A percentile compares a stretch with the other conserved stretches of the same genome.
Evolutionary conservation across 1,140 invertebrate species (phyloP).

Genomic region (Drosophila willistoni): DNA sequence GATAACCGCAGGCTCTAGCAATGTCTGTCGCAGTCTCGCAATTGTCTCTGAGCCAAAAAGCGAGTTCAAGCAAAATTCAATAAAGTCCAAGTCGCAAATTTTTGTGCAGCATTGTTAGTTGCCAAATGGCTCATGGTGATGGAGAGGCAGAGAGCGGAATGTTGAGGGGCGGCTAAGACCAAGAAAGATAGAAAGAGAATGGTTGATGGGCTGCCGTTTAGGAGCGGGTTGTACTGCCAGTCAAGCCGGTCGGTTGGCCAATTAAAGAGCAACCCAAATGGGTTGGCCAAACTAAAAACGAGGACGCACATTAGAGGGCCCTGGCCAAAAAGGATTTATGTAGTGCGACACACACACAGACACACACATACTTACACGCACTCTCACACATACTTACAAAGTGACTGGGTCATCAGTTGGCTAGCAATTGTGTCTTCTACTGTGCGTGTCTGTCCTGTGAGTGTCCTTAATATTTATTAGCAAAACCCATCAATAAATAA

Average conservation of each 20-base stretch:
- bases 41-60: slow-evolving; percentile 20
- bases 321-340: slow-evolving; percentile 25
- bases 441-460: slow-evolving; percentile 19
- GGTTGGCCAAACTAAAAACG: slow-evolving; percentile 15
- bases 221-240: not conserved
- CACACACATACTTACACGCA: not conserved
- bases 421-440: slow-evolving; percentile 20
- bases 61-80: slow-evolving; percentile 14
- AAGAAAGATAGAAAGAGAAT: not conserved
- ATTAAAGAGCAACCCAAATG: slow-evolving; percentile 17
- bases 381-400: not conserved
- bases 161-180: not conserved
- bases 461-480: slow-evolving; percentile 23
- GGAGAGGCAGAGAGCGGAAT: not conserved
- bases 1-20: slow-evolving; percentile 16
- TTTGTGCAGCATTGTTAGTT: slow-evolving; percentile 21
- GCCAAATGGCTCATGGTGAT: slow-evolving; percentile 7
- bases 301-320: slow-evolving; percentile 20
- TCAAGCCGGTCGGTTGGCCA: slow-evolving; percentile 13
- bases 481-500: slow-evolving; percentile 20
- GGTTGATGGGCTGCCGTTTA: not conserved
- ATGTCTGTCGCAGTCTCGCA: slow-evolving; percentile 6
- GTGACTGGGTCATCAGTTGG: slow-evolving; percentile 20
- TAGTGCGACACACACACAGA: slow-evolving; percentile 18
- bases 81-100: slow-evolving; percentile 25